These are phyloP conservation scores for pig (Sus scrofa) DNA, from an alignment of 2,113 vertebrate species.

Conservation along the genomic window T2T-Sscrofa CM000824.6:223076501-223077000, in stretches of 20 bases:
- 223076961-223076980: background rate
- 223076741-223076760: slow-evolving; percentile 74
- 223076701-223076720: slow-evolving; percentile 62
- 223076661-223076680: background rate
- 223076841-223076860: slow-evolving; percentile 62
- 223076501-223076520: too few relatives aligned
- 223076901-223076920: background rate
- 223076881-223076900: background rate
- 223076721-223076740: slow-evolving; percentile 73
- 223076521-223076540: background rate
- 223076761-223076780: slow-evolving; percentile 78
- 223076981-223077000: background rate
- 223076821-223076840: slow-evolving; percentile 80
- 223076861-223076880: slow-evolving; percentile 73
- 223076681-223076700: background rate
- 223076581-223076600: slow-evolving; percentile 69
- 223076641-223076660: background rate
- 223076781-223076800: slow-evolving; percentile 78
- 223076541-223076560: slow-evolving; percentile 53
- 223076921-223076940: background rate
- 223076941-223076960: background rate
- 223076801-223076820: slow-evolving; percentile 78
- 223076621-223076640: slow-evolving; percentile 77
- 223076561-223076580: slow-evolving; percentile 74
- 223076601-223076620: slow-evolving; percentile 69